phyloP scores from a whole-genome alignment of 2,113 vertebrate species.

The Rhombomys opimus region DNA sequence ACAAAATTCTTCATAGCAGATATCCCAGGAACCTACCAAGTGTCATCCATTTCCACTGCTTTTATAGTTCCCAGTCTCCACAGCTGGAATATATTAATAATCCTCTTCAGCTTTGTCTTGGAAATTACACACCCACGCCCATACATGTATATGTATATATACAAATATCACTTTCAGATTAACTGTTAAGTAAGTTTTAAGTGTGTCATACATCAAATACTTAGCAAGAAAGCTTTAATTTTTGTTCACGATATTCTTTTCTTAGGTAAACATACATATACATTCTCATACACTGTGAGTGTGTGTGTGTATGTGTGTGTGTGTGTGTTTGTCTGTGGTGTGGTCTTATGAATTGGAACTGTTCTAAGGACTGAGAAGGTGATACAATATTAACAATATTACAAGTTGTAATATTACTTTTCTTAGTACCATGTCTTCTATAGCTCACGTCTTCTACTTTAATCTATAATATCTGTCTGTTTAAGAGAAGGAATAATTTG shows the following conservation, averaged over 20 bases:
- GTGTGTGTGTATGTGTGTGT: not conserved
- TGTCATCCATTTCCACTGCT: not conserved
- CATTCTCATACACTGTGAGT: not conserved
- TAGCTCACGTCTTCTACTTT: constrained; percentile 80
- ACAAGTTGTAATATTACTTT: constrained; percentile 75
- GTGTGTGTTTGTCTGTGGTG: not conserved
- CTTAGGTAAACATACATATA: too few species aligned
- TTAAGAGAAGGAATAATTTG: constrained; percentile 85
- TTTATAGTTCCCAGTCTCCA: not conserved
- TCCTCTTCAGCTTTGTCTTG: not conserved
- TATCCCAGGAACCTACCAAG: not conserved
- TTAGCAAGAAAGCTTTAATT: constrained; percentile 56
- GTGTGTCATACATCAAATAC: constrained; percentile 30
- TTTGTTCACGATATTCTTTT: constrained; percentile 73
- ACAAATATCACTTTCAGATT: not conserved
- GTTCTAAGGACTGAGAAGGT: constrained; percentile 53
- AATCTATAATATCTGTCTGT: constrained; percentile 81
- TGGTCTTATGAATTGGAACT: constrained; percentile 63
- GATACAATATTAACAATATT: constrained; percentile 69
- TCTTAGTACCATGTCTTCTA: constrained; percentile 65
- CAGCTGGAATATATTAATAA: not conserved
- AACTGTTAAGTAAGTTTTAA: constrained; percentile 37
- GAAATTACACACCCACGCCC: not conserved
- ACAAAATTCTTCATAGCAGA: not conserved
- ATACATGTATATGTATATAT: not conserved